These are phyloP conservation scores for Gymnosoma rotundatum DNA, from an alignment of 2,888 invertebrate genomes.

Conservation along the genomic window DNA sequence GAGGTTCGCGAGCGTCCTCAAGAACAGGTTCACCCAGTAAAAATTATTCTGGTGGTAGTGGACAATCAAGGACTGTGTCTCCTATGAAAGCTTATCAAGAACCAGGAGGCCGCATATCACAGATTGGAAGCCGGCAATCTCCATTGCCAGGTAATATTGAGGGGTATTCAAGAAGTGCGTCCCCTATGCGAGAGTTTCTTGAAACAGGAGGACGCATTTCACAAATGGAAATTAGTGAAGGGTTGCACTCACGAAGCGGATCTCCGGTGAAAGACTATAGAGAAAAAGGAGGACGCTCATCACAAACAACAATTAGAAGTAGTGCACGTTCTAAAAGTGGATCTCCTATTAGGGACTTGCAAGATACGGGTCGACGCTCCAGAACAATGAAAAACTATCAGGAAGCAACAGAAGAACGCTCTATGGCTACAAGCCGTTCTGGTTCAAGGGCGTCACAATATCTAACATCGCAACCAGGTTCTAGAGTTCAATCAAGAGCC, in stretches of 20 bases:
- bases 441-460: slow-evolving; percentile 64
- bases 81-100: slow-evolving; percentile 14
- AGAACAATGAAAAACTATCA: slow-evolving; percentile 40
- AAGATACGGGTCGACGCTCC: slow-evolving; percentile 22
- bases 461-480: slow-evolving; percentile 48
- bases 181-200: slow-evolving; percentile 49
- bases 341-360: slow-evolving; percentile 26
- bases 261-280: slow-evolving; percentile 21
- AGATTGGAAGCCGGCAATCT: neutral
- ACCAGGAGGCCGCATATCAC: neutral
- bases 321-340: neutral
- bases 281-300: neutral
- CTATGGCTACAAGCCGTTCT: slow-evolving; percentile 55
- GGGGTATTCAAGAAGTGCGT: slow-evolving; percentile 64
- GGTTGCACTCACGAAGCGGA: neutral
- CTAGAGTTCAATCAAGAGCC: slow-evolving; percentile 72
- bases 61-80: slow-evolving; percentile 68
- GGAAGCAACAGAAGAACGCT: slow-evolving; percentile 2
- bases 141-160: neutral
- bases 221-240: slow-evolving; percentile 21
- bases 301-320: slow-evolving; percentile 7
- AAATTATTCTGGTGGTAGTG: slow-evolving; percentile 30
- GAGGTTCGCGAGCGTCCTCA: slow-evolving; percentile 68
- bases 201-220: slow-evolving; percentile 14
- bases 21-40: slow-evolving; percentile 72